Conservation (phyloP, 2,797 vertebrate species). For the Syngnathus acus region DNA sequence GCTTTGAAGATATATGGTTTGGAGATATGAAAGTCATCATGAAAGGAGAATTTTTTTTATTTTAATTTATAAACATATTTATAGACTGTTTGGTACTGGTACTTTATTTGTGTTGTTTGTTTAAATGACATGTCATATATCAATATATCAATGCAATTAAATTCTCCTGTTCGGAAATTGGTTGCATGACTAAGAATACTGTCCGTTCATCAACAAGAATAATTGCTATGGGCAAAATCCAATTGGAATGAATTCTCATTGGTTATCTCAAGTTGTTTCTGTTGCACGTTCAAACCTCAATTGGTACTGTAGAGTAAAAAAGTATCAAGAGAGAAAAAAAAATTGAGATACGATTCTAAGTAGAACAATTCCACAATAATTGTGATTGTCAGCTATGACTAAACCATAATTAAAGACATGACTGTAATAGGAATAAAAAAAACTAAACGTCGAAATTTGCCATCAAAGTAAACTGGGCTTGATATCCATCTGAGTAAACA, state of each 20-base stretch:
- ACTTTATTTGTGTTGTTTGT: background rate
- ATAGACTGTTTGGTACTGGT: background rate
- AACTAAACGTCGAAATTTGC: conserved; percentile 8
- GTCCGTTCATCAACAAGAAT: background rate
- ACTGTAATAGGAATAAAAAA: conserved; percentile 9
- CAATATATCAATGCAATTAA: background rate
- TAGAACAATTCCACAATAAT: background rate
- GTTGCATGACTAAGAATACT: background rate
- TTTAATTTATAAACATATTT: background rate
- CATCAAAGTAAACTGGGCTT: conserved; percentile 25
- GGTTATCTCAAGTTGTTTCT: background rate
- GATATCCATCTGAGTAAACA: conserved; percentile 41
- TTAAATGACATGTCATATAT: background rate
- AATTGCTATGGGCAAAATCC: background rate
- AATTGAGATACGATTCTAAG: background rate
- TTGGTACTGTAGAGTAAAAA: background rate
- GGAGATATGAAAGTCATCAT: background rate
- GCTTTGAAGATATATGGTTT: conserved; percentile 1
- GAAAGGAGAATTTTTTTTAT: too few species aligned
- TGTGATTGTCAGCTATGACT: conserved; percentile 3
- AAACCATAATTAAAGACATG: conserved; percentile 6
- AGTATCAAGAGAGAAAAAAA: background rate
- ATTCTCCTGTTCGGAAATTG: background rate
- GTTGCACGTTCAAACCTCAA: background rate
- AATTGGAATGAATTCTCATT: background rate